Conservation (phyloP, 2,888 invertebrate species). For the Caenorhabditis sp. region DNA sequence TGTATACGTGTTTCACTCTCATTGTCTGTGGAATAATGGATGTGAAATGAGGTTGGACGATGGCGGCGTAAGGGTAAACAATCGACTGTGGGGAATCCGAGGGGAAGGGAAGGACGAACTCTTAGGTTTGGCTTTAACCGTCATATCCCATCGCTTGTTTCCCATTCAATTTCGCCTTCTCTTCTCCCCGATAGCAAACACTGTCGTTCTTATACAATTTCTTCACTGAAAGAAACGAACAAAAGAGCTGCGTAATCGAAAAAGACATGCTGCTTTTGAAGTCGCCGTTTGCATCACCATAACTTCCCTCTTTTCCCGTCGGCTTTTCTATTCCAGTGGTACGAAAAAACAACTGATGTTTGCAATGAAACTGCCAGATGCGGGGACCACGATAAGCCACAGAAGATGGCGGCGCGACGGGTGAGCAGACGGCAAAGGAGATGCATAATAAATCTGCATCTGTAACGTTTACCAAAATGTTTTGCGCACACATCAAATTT, state of each 20-base stretch:
- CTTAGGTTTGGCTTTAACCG: neutral
- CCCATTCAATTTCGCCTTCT: constrained; percentile 1
- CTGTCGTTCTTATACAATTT: neutral
- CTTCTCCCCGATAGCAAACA: neutral
- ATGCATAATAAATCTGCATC: constrained; percentile 31
- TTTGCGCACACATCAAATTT: constrained; percentile 10
- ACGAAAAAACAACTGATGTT: constrained; percentile 10
- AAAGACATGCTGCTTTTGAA: neutral
- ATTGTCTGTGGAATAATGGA: constrained; percentile 25
- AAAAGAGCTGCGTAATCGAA: constrained; percentile 8
- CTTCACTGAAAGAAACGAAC: constrained; percentile 3
- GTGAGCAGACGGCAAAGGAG: neutral
- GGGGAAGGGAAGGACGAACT: neutral
- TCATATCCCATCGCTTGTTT: neutral
- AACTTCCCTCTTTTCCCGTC: neutral
- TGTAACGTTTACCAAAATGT: constrained; percentile 21
- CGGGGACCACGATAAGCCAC: constrained; percentile 2
- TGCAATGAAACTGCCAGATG: neutral
- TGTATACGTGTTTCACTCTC: constrained; percentile 4
- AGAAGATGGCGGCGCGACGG: neutral
- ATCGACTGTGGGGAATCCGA: neutral
- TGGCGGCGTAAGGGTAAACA: neutral
- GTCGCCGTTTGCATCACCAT: neutral
- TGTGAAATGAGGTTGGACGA: constrained; percentile 3
- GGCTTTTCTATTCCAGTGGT: neutral